Percentiles rank a stretch among this genome's conserved stretches.
phyloP scores from a whole-genome alignment of 2,888 invertebrate species.

The Cataglyphis altisquamis region DNA sequence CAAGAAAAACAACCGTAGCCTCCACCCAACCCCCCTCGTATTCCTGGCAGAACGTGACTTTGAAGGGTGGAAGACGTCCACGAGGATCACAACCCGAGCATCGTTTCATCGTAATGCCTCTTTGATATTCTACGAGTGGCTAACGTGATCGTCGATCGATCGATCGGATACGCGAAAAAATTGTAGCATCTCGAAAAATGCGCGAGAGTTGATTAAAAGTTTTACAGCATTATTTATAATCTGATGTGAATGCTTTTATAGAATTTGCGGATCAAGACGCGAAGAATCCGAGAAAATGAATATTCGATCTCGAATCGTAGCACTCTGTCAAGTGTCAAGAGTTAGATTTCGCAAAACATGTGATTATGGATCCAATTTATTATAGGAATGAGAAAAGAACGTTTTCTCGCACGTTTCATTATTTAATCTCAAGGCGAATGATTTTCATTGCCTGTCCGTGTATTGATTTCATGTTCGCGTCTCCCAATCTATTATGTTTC shows the following conservation, averaged over 20 bases:
- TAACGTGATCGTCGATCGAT: neutral
- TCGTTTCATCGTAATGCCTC: conserved; percentile 13
- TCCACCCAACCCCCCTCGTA: neutral
- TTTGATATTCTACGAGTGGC: conserved; percentile 25
- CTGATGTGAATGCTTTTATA: neutral
- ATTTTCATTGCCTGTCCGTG: neutral
- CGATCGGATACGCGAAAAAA: conserved; percentile 6
- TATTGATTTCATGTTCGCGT: neutral
- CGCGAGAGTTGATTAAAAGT: neutral
- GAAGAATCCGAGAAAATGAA: neutral
- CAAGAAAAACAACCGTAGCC: conserved; percentile 53
- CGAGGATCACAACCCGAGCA: conserved; percentile 1
- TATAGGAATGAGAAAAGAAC: neutral
- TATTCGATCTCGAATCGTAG: neutral
- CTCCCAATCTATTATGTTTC: neutral
- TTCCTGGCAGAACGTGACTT: conserved; percentile 19
- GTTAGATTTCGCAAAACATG: neutral
- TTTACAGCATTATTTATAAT: neutral
- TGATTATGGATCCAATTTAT: neutral
- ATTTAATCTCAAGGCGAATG: conserved; percentile 1
- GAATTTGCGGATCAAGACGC: neutral
- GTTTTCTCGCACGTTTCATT: neutral
- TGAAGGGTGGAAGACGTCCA: conserved; percentile 3
- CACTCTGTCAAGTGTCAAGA: no score
- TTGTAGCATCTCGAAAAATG: neutral